Percentiles rank a stretch among this genome's conserved stretches.
Evolutionary conservation across 2,888 invertebrate genomes (phyloP).

Genomic region (Drosophila mayaguana): DNA sequence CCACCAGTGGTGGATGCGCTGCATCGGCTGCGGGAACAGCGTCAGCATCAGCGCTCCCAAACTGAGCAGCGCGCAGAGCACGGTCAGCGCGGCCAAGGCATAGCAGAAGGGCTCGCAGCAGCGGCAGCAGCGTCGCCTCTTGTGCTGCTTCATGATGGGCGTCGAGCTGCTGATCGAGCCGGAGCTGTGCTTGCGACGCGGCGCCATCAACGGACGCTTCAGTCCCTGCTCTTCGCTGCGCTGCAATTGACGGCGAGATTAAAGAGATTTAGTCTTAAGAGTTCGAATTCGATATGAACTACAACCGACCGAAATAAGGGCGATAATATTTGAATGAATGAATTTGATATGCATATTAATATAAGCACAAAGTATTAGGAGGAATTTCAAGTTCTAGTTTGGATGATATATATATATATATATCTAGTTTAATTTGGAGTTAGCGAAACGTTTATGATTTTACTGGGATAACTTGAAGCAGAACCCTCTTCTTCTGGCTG

Average conservation of each 20-base stretch:
- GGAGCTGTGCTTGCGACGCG: slow-evolving; percentile 87
- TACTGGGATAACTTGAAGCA: too few species aligned
- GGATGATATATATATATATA: too few species aligned
- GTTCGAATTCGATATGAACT: neutral
- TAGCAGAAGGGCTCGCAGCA: slow-evolving; percentile 89
- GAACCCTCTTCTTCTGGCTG: too few species aligned
- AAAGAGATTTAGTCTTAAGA: neutral
- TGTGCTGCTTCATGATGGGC: slow-evolving; percentile 86
- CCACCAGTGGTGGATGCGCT: slow-evolving; percentile 87
- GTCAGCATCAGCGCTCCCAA: slow-evolving; percentile 88
- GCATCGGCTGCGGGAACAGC: slow-evolving; percentile 88
- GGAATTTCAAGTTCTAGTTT: too few species aligned
- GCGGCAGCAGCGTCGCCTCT: slow-evolving; percentile 86
- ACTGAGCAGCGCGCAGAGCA: slow-evolving; percentile 87
- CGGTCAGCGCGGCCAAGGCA: slow-evolving; percentile 87
- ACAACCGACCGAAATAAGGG: neutral
- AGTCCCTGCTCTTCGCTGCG: slow-evolving; percentile 89
- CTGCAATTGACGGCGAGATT: slow-evolving; percentile 73
- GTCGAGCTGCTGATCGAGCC: slow-evolving; percentile 83
- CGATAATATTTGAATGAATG: too few species aligned
- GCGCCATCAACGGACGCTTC: slow-evolving; percentile 91
- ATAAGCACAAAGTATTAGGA: too few species aligned
- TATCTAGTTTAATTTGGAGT: neutral
- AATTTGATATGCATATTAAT: too few species aligned
- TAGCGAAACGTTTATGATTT: too few species aligned